These are phyloP conservation scores for Lucinisca nassula DNA, from an alignment of 2,888 invertebrate genomes.

Conservation along the genomic window DNA sequence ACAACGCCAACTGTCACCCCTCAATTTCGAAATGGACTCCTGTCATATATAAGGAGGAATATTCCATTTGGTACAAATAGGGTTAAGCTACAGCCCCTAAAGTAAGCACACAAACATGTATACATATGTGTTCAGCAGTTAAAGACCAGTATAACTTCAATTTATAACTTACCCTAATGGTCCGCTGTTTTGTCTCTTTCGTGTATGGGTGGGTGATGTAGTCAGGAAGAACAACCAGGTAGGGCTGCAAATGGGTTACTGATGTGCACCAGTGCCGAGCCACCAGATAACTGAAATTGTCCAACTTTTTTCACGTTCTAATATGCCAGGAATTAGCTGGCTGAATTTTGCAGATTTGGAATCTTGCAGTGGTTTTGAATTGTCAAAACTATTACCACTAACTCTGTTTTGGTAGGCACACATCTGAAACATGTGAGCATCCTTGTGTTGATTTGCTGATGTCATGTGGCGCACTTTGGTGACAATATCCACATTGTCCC, in stretches of 20 bases:
- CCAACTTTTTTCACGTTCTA: background rate
- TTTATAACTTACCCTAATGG: constrained; percentile 10
- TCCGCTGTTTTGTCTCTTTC: constrained; percentile 31
- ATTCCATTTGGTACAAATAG: too few relatives aligned
- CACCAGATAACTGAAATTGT: constrained; percentile 22
- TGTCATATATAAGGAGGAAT: too few relatives aligned
- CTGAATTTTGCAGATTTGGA: constrained; percentile 24
- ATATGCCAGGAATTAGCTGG: constrained; percentile 8
- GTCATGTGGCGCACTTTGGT: constrained; percentile 59
- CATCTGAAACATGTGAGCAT: constrained; percentile 59
- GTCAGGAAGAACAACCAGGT: constrained; percentile 10
- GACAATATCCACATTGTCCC: constrained; percentile 61
- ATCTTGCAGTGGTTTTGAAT: constrained; percentile 25
- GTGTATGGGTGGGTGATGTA: constrained; percentile 23
- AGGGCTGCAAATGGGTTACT: background rate
- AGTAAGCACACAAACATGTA: too few relatives aligned
- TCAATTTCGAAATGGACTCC: too few relatives aligned
- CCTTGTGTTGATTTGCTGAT: constrained; percentile 42
- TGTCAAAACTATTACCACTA: constrained; percentile 45
- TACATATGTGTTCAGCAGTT: too few relatives aligned
- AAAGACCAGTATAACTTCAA: too few relatives aligned
- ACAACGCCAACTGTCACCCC: too few relatives aligned
- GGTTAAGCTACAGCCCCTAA: too few relatives aligned
- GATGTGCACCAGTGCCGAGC: background rate
- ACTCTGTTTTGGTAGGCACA: constrained; percentile 49